Evolutionary conservation across 2,113 vertebrate species (phyloP).

Genomic region (Hystrix cristata): DNA sequence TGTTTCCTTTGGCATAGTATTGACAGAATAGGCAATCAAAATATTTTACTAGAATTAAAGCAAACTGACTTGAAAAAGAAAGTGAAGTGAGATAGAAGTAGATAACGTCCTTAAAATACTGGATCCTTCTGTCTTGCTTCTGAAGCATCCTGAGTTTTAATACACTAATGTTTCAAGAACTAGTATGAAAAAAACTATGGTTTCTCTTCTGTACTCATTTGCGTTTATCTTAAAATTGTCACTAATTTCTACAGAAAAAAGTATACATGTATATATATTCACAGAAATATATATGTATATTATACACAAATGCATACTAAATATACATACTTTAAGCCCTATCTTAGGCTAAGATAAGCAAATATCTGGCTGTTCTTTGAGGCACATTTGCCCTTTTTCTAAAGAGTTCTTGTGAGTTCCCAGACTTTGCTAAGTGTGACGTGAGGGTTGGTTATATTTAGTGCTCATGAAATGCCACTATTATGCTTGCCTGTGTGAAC

Average conservation of each 20-base stretch:
- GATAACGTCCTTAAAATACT: conserved; percentile 16
- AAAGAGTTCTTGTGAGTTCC: neutral
- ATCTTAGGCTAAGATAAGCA: conserved; percentile 25
- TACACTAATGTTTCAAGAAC: conserved; percentile 24
- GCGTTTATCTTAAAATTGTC: conserved; percentile 14
- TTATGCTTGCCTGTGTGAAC: neutral
- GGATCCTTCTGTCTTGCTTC: neutral
- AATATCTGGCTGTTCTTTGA: neutral
- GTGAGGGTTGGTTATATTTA: neutral
- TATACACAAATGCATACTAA: neutral
- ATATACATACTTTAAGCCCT: neutral
- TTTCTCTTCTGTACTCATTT: neutral
- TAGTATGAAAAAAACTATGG: neutral
- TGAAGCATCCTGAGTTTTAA: neutral
- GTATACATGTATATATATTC: neutral
- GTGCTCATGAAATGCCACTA: neutral
- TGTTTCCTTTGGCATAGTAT: neutral
- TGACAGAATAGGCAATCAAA: neutral
- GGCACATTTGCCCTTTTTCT: neutral
- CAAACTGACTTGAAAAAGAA: conserved; percentile 3
- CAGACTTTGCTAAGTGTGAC: neutral
- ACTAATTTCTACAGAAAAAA: conserved; percentile 17
- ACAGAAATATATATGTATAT: no score
- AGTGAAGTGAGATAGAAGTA: neutral
- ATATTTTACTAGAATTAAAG: neutral